Evolutionary conservation across 37 sponge, comb jelly and placozoan species (phyloP).

Genomic region (Chondrosia reniformis): DNA sequence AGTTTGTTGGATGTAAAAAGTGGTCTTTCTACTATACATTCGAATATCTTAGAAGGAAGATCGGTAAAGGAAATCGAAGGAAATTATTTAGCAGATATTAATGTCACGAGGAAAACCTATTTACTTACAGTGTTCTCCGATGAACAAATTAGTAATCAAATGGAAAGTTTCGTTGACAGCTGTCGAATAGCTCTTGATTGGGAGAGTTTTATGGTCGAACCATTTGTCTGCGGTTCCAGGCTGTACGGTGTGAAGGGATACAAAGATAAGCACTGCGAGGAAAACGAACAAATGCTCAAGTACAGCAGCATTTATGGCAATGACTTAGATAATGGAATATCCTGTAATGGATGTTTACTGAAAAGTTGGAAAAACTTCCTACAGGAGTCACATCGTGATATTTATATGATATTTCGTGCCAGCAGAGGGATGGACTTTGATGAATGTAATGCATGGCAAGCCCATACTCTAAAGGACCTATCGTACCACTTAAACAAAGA

Average conservation of each 20-base stretch:
- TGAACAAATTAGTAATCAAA: background rate
- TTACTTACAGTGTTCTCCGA: background rate
- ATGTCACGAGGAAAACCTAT: no score
- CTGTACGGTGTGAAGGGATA: background rate
- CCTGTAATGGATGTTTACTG: background rate
- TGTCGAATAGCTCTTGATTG: conserved; percentile 4
- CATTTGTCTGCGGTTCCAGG: conserved; percentile 2
- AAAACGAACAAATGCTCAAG: background rate
- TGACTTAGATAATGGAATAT: background rate
- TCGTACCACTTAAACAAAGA: background rate
- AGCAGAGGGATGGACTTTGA: background rate
- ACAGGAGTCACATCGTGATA: background rate
- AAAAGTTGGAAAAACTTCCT: background rate
- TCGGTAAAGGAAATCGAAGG: no score
- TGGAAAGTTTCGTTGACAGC: background rate
- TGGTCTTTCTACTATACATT: no score
- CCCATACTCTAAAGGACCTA: no score
- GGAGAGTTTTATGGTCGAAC: background rate
- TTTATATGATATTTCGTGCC: background rate
- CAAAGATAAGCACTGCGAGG: background rate
- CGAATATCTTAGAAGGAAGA: no score
- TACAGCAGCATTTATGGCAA: background rate
- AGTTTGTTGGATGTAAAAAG: no score
- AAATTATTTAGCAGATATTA: no score
- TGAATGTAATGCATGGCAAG: no score